phyloP scores from a whole-genome alignment of 1,140 invertebrate species.

The Apis cerana region DNA sequence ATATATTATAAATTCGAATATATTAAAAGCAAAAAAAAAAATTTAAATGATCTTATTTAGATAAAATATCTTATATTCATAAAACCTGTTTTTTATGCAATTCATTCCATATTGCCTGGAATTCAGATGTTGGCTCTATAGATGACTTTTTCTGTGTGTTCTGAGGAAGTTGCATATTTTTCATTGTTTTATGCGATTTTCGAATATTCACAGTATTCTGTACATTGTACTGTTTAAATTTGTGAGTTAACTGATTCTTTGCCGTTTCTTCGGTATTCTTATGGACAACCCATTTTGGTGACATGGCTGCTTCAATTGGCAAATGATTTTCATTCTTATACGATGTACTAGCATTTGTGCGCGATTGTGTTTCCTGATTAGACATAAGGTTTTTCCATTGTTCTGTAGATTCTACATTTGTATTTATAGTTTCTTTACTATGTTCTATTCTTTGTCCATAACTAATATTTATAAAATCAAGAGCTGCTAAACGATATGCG shows the following conservation, averaged over 20 bases:
- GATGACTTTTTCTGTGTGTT: slow-evolving; percentile 12
- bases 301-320: not conserved
- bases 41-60: too few relatives aligned
- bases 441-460: slow-evolving; percentile 80
- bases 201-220: not conserved
- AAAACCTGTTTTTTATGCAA: slow-evolving; percentile 70
- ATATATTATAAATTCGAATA: too few relatives aligned
- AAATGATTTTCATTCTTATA: slow-evolving; percentile 26
- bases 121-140: slow-evolving; percentile 62
- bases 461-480: slow-evolving; percentile 84
- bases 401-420: not conserved
- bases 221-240: not conserved
- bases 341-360: slow-evolving; percentile 10
- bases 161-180: not conserved
- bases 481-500: slow-evolving; percentile 81
- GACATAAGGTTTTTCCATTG: not conserved
- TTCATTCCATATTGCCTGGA: slow-evolving; percentile 77
- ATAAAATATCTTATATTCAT: too few relatives aligned
- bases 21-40: too few relatives aligned
- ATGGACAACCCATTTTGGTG: slow-evolving; percentile 23
- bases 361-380: not conserved
- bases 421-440: slow-evolving; percentile 14
- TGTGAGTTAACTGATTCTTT: slow-evolving; percentile 13
- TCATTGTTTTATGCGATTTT: not conserved
- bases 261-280: slow-evolving; percentile 22